Base-by-base conservation (phyloP, 64 coral and sea anemone genomes). In the Cladopsammia gracilis region DNA sequence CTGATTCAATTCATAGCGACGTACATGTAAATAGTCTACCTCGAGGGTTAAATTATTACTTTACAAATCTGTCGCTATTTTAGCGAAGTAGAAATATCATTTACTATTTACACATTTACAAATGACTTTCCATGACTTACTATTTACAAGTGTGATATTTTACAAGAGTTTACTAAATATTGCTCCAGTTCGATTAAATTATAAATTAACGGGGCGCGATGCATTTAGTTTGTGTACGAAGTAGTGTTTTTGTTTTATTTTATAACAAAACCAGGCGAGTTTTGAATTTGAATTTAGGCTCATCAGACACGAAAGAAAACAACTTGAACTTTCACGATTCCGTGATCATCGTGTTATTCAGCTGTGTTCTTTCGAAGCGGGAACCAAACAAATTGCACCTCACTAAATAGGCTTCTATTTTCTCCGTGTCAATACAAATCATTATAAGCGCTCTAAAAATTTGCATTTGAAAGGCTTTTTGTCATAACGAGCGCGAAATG, bases 61-160 rank as follows among this genome's bases (percentile, higher is more conserved):
- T 84, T 84, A 84, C 80, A 84, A 84, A 84, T 67, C 58, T 82
- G 15, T 62, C 56, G 57, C 57, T 64, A 44, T 22, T 48, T 15
- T 64, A 67, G 80, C 61, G 46, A 49, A 15, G 34, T 49, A 50
- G 60, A 84, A 84, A 83, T 83, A 83, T 83, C 16, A 65, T 67
- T 66, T 24, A 24, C 62, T 68, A 67, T 67, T 48, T 84, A 84
- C 80, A 84, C n/a, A 84, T 84, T 84, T 84, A 84, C 80, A 84
- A 14, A 50, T 15, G 58, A 46, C 78, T 82, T 60, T 64, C 10
- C 18, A 43, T 66, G 19, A 9, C 11, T 7, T 70, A 25, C 26
- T 73, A 73, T 73, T 73, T 73, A 73, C 70, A 46, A 73, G 70
- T 14, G 42, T 43, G 79, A 83, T 83, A 83, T 83, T 34, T 83